Conservation (phyloP, 2,888 invertebrate species). For the Oligia strigilis region DNA sequence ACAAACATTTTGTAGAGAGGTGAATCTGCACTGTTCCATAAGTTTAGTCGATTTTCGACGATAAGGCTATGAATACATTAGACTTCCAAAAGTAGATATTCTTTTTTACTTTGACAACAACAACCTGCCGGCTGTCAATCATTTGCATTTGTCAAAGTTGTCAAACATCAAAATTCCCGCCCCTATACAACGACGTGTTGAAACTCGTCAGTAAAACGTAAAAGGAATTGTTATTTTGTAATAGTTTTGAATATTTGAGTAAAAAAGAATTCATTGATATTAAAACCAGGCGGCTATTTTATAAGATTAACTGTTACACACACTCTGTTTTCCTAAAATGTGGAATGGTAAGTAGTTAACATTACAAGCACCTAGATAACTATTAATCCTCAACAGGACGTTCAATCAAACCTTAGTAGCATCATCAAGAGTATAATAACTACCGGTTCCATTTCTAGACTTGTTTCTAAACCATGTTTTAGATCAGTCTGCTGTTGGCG, state of each 20-base stretch:
- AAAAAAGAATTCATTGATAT: not conserved
- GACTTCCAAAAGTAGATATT: not conserved
- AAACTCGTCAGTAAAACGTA: conserved; percentile 23
- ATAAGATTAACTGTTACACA: not conserved
- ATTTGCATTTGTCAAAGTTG: not conserved
- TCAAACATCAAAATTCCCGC: conserved; percentile 36
- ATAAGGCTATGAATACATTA: not conserved
- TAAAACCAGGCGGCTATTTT: not conserved
- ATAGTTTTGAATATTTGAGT: not conserved
- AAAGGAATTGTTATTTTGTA: not conserved
- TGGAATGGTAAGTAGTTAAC: conserved; percentile 75
- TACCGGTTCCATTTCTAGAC: not conserved
- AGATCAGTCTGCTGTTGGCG: conserved; percentile 88
- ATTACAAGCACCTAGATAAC: not conserved
- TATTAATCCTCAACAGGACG: not conserved
- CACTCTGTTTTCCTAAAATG: conserved; percentile 64
- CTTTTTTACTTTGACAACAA: not conserved
- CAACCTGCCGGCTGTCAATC: not conserved
- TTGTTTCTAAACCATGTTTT: conserved; percentile 54
- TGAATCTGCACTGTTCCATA: fast-evolving
- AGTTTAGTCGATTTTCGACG: conserved; percentile 4
- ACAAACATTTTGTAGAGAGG: not conserved
- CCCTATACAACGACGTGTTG: conserved; percentile 19
- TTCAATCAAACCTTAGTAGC: not conserved
- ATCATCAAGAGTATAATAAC: not conserved